These are phyloP conservation scores for Steinernema feltiae DNA, from an alignment of 1,140 invertebrate species.

Conservation along the genomic window DNA sequence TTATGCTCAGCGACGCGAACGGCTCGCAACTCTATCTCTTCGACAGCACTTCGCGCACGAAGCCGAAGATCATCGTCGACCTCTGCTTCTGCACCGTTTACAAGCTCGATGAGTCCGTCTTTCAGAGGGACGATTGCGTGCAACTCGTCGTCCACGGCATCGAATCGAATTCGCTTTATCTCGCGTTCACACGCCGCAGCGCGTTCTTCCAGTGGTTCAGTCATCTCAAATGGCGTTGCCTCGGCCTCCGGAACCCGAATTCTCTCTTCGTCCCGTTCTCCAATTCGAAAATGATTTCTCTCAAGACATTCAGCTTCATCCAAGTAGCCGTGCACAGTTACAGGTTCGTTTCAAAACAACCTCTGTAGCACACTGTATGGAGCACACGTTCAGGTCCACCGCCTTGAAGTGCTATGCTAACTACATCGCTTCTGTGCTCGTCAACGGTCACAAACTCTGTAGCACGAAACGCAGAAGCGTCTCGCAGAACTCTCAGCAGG, in stretches of 20 bases:
- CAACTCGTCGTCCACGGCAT: conserved; percentile 15
- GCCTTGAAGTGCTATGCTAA: neutral
- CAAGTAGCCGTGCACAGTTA: conserved; percentile 2
- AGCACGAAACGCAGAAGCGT: neutral
- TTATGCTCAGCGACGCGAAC: conserved; percentile 16
- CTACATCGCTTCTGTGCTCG: neutral
- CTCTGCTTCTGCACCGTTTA: conserved; percentile 15
- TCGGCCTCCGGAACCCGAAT: neutral
- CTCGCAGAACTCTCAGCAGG: neutral
- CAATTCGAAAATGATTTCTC: neutral
- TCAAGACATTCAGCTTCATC: neutral
- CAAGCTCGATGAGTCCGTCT: conserved; percentile 17
- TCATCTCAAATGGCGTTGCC: neutral
- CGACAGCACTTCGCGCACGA: neutral
- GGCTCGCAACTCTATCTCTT: conserved; percentile 14
- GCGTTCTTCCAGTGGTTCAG: conserved; percentile 10
- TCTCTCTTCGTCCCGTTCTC: neutral
- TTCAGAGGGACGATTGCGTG: conserved; percentile 13
- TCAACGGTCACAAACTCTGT: conserved; percentile 15
- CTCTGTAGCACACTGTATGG: neutral
- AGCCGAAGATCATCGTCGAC: neutral
- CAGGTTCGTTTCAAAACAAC: neutral
- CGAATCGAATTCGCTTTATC: neutral
- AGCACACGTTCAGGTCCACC: neutral
- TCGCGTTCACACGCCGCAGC: conserved; percentile 5